Percentiles rank a stretch among this genome's conserved stretches.
Evolutionary conservation across 2,888 invertebrate genomes (phyloP).

Genomic region (Esperia sulphurella): DNA sequence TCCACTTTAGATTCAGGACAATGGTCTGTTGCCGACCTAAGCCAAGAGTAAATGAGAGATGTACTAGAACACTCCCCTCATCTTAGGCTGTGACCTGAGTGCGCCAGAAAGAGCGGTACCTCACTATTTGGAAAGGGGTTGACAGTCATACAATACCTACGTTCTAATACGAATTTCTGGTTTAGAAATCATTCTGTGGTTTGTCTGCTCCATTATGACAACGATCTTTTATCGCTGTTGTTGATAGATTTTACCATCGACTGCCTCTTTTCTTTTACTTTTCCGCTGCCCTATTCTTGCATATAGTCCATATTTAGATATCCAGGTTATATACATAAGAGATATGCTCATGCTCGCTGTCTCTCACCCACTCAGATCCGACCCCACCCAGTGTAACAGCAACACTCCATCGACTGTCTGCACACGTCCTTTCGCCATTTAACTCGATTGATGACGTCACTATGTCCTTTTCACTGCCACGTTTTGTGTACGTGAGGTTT

Average conservation of each 20-base stretch:
- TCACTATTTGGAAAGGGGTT: too few species aligned
- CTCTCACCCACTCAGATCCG: not conserved
- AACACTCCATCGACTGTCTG: conserved; percentile 12
- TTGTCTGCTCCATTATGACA: too few species aligned
- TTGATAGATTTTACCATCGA: too few species aligned
- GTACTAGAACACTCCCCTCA: not conserved
- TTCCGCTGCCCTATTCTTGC: too few species aligned
- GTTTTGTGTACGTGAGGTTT: conserved; percentile 34
- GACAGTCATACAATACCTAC: too few species aligned
- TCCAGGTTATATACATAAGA: too few species aligned
- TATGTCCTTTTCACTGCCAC: conserved; percentile 42
- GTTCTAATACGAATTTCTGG: too few species aligned
- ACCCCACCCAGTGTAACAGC: not conserved
- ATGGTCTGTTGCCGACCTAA: not conserved
- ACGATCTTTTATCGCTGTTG: too few species aligned
- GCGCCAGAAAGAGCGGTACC: not conserved
- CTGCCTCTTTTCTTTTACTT: too few species aligned
- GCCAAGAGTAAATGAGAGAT: not conserved
- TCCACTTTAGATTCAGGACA: not conserved
- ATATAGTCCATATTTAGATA: too few species aligned
- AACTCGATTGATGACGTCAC: conserved; percentile 58
- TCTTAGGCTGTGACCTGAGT: not conserved
- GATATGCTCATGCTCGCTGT: not conserved
- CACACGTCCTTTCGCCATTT: conserved; percentile 45
- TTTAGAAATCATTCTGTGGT: too few species aligned